Percentiles rank a stretch among this genome's conserved stretches.
Conservation (phyloP, 2,888 invertebrate genomes). For the Ophraella communa region DNA sequence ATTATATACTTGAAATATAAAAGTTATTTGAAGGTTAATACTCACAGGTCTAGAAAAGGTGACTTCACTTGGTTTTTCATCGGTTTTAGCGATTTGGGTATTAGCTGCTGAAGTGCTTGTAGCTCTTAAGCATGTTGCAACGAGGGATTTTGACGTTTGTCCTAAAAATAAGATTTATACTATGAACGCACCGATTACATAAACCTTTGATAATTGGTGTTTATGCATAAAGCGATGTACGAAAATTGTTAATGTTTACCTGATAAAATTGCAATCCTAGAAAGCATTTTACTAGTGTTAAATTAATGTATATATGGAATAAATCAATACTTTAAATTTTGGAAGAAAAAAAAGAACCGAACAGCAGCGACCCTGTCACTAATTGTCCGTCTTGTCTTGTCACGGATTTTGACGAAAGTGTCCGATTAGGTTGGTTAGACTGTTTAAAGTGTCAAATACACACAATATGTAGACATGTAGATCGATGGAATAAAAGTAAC, state of each 20-base stretch:
- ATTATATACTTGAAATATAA: background rate
- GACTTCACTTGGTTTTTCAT: constrained; percentile 68
- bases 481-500: background rate
- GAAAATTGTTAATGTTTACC: constrained; percentile 60
- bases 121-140: constrained; percentile 63
- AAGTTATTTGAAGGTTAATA: constrained; percentile 22
- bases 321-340: background rate
- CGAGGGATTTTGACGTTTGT: constrained; percentile 62
- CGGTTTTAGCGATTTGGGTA: constrained; percentile 56
- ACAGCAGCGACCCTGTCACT: background rate
- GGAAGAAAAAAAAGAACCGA: background rate
- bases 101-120: constrained; percentile 56
- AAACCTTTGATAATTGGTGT: constrained; percentile 33
- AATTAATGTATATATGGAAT: background rate
- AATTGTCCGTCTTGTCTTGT: background rate
- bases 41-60: constrained; percentile 58
- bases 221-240: background rate
- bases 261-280: constrained; percentile 72
- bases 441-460: background rate
- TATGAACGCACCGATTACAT: constrained; percentile 42
- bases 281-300: constrained; percentile 66
- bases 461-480: background rate
- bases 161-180: constrained; percentile 57
- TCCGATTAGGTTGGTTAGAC: background rate
- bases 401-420: background rate